Conservation (phyloP, 2,113 vertebrate genomes). For the Oophaga pumilio region DNA sequence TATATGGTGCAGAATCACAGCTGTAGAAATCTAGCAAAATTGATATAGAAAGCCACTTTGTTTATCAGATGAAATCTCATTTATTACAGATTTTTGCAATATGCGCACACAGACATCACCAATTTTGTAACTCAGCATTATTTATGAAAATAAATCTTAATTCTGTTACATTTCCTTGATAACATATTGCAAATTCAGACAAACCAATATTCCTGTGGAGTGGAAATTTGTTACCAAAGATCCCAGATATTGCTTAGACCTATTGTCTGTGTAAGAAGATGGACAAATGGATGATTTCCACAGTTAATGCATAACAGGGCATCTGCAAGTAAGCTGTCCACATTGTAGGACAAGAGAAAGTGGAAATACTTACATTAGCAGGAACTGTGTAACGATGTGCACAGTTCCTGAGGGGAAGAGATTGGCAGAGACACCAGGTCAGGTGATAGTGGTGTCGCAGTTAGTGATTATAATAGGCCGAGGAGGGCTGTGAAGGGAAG, state of each 20-base stretch:
- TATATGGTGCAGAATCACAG: not conserved
- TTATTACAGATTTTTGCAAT: conserved; percentile 40
- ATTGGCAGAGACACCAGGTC: too few species aligned
- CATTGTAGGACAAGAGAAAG: too few species aligned
- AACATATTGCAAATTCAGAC: not conserved
- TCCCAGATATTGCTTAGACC: not conserved
- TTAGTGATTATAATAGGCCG: too few species aligned
- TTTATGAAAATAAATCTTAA: not conserved
- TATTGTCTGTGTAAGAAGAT: not conserved
- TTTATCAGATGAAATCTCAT: conserved; percentile 29
- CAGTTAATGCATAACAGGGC: too few species aligned
- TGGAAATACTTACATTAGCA: too few species aligned
- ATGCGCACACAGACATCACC: not conserved
- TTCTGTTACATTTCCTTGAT: not conserved
- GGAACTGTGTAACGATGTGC: too few species aligned
- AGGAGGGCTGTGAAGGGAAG: too few species aligned
- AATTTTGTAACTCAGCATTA: conserved; percentile 1
- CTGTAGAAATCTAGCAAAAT: not conserved
- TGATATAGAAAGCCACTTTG: conserved; percentile 21
- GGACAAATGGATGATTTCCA: too few species aligned
- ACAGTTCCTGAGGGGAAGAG: too few species aligned
- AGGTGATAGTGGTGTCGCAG: too few species aligned
- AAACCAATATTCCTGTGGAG: conserved; percentile 1
- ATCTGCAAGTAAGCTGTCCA: too few species aligned
- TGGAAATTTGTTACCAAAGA: not conserved